phyloP scores from a whole-genome alignment of 2,113 vertebrate genomes.

The human region DNA sequence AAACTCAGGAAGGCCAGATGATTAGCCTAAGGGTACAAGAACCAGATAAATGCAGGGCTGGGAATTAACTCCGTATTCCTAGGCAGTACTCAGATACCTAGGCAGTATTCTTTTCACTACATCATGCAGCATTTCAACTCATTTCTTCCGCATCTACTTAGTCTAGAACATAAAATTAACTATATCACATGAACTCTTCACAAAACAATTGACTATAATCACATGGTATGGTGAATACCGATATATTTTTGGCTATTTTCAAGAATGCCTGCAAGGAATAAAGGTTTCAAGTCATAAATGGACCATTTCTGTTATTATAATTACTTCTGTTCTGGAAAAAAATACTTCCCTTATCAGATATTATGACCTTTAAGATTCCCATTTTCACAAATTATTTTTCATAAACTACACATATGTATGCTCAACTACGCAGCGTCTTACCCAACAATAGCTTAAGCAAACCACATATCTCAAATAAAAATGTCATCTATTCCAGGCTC shows the following conservation, averaged over 20 bases:
- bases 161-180: constrained; percentile 54
- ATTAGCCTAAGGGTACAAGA: background rate
- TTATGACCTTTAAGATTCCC: background rate
- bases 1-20: background rate
- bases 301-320: constrained; percentile 22
- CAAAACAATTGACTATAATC: constrained; percentile 34
- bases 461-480: constrained; percentile 59
- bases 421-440: constrained; percentile 13
- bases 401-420: background rate
- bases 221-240: background rate
- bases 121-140: background rate
- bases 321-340: constrained; percentile 60
- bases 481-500: constrained; percentile 64
- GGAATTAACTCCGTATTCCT: constrained; percentile 7
- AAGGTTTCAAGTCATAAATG: constrained; percentile 35
- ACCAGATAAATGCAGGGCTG: background rate
- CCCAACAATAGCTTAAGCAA: constrained; percentile 50
- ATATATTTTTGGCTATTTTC: constrained; percentile 5
- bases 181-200: constrained; percentile 11
- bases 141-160: constrained; percentile 36
- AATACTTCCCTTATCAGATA: constrained; percentile 11
- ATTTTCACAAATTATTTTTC: constrained; percentile 7
- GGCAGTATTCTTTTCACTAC: background rate
- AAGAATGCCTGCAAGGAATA: constrained; percentile 47
- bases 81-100: background rate